Evolutionary conservation across 2,113 vertebrate genomes (phyloP), one percentile per base, ranked within the genome.

Genomic region (Xiphias gladius): DNA sequence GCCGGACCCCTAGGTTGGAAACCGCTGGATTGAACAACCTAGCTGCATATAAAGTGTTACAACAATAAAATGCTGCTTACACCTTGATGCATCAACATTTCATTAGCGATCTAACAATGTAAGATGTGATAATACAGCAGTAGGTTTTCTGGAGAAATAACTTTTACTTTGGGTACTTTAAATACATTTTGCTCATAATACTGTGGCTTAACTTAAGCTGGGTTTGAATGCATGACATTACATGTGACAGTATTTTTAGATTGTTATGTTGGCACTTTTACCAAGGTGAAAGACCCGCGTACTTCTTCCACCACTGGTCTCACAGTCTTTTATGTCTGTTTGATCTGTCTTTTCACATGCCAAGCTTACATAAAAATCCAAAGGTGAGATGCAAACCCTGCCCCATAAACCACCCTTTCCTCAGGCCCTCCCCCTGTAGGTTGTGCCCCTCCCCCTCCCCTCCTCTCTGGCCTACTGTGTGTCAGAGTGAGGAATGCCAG

Each of bases 401-500:
- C 35, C 50, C n/a, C 57, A 37, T 17, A 55, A 69, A 28, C 30
- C 39, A 39, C 14, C 26, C 39, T 24, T 11, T 28, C 20, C 50
- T 52, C 0, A 5, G 13, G 57, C 64, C 73, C 63, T 48, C 83
- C 86, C 69, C 64, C 85, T 52, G 69, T 55, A 64, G 76, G 71
- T 58, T 30, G 32, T 28, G 26, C 61, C 70, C 74, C 80, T 76
- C 82, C 76, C 68, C 61, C 78, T 70, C 59, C 17, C 39, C 13
- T 65, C 37, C 58, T 75, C 63, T 61, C 46, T 17, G 46, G 84
- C 81, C 80, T 74, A 85, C 85, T 83, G 76, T 88, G 75, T 67
- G 72, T 89, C 82, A 79, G 82, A 82, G 72, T 19, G 63, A 91
- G 83, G 93, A 95, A 95, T 95, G 90, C 72, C 82, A 91, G 80